Conservation (phyloP, 2,888 invertebrate species). For the Lithosia quadra region DNA sequence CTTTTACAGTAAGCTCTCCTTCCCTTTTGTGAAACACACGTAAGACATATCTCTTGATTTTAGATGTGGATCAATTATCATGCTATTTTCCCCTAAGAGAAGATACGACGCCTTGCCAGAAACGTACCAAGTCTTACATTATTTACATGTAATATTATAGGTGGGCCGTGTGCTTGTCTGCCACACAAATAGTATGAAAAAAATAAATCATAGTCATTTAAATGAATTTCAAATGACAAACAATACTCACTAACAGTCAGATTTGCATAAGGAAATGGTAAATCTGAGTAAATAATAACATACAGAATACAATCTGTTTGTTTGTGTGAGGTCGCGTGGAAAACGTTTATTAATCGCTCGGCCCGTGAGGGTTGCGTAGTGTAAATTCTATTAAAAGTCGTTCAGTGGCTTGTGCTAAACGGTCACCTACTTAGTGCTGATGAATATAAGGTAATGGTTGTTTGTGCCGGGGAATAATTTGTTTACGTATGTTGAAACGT, state of each 20-base stretch:
- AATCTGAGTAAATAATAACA: slow-evolving; percentile 10
- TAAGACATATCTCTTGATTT: too few relatives aligned
- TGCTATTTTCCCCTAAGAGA: too few relatives aligned
- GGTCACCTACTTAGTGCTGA: not conserved
- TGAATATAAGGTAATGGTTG: not conserved
- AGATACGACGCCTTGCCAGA: too few relatives aligned
- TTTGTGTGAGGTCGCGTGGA: slow-evolving; percentile 28
- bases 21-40: too few relatives aligned
- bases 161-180: too few relatives aligned
- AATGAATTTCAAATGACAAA: not conserved
- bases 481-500: not conserved
- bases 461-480: not conserved
- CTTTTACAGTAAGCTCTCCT: too few relatives aligned
- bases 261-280: too few relatives aligned
- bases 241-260: slow-evolving; percentile 2
- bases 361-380: slow-evolving; percentile 21
- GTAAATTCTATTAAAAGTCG: slow-evolving; percentile 43
- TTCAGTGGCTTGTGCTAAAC: slow-evolving; percentile 15
- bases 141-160: too few relatives aligned
- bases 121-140: too few relatives aligned
- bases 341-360: slow-evolving; percentile 35
- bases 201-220: not conserved
- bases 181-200: too few relatives aligned
- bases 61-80: too few relatives aligned
- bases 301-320: slow-evolving; percentile 8